Evolutionary conservation across 2,113 vertebrate species (phyloP).

Genomic region (Mesoclemmys tuberculata): DNA sequence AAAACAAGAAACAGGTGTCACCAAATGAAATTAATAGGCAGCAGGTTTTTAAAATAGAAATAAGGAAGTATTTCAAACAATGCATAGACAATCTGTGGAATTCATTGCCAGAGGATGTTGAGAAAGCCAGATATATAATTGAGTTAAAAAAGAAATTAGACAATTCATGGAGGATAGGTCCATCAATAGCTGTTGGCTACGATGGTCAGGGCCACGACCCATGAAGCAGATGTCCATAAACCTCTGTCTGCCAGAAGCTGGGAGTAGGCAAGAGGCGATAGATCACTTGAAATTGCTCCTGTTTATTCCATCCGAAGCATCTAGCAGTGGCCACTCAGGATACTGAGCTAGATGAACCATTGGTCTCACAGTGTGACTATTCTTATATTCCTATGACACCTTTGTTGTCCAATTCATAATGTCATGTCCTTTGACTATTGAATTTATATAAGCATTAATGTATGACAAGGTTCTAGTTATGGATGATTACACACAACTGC

Average conservation of each 20-base stretch:
- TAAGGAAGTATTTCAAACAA: too few species aligned
- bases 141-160: not conserved
- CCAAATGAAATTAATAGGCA: too few species aligned
- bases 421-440: slow-evolving; percentile 5
- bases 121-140: not conserved
- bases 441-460: not conserved
- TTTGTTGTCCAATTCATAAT: not conserved
- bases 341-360: not conserved
- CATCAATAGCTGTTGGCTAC: too few species aligned
- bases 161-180: not conserved
- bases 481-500: slow-evolving; percentile 4
- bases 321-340: not conserved
- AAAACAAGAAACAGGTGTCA: too few species aligned
- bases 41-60: too few species aligned
- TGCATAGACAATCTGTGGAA: not conserved
- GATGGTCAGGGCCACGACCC: not conserved
- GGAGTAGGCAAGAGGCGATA: not conserved
- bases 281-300: not conserved
- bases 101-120: not conserved
- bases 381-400: not conserved
- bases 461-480: slow-evolving; percentile 33
- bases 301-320: not conserved
- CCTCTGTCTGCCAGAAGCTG: not conserved
- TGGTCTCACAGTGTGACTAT: not conserved
- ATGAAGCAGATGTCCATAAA: not conserved